Base-by-base conservation (phyloP, 2,888 invertebrate genomes). In the Drosophila phalerata region DNA sequence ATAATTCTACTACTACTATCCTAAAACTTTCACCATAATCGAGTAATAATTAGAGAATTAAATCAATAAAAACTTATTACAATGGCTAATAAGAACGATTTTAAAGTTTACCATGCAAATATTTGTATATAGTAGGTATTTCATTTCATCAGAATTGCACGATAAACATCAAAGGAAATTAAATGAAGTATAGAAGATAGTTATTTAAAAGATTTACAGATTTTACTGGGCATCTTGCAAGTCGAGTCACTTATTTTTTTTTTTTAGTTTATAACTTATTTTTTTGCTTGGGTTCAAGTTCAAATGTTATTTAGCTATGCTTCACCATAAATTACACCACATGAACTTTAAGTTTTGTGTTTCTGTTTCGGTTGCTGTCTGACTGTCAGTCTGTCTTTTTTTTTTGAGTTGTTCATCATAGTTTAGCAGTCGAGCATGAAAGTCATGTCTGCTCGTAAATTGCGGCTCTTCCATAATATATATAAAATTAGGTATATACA, bases 381-480 rank as follows among this genome's bases (percentile, higher is more conserved):
- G 30, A 34, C n/a, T 52, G 11, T 25, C 11, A 10, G 1, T 17
- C n/a, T 38, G 6, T 25, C 11, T n/a, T 1, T 17, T 13, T 19
- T 63, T 64, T 68, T 61, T 32, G 42, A 73, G 77, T 52, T 61
- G 63, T 74, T 68, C 81, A 79, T 81, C 86, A 80, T 72, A 61
- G 62, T 43, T 47, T 56, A 72, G 73, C 88, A 86, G 81, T 85
- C 67, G 79, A 86, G 84, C 84, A 85, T 85, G 84, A 88, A 88
- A 85, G 88, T 76, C 84, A 81, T 83, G 86, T 88, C 84, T 81
- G 88, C 84, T 88, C 79, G 67, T 83, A 83, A 86, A 84, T 83
- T 68, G 70, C 45, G 45, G 64, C 75, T 80, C 69, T 64, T 70
- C 66, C 45, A 43, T 37, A 40, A 58, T 37, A 45, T 42, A 52